Conservation (phyloP, 1,140 invertebrate genomes). For the Coelopa frigida region DNA sequence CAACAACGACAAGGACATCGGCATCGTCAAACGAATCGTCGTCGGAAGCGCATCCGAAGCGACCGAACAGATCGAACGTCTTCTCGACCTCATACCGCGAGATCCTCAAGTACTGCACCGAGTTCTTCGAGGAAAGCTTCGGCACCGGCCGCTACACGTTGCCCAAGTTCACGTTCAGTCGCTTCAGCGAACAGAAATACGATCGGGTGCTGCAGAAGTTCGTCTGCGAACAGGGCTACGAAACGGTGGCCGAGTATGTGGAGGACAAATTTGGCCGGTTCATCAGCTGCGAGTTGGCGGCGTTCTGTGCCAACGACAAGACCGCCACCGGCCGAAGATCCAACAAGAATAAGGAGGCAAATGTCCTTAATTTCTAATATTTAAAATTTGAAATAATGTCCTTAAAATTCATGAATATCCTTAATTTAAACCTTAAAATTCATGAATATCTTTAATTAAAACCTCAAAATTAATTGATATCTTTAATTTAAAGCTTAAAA, state of each 20-base stretch:
- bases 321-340: too few relatives aligned
- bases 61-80: background rate
- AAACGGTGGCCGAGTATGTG: constrained; percentile 23
- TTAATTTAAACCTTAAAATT: too few relatives aligned
- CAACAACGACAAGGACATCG: constrained; percentile 1
- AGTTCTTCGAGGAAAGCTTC: constrained; percentile 27
- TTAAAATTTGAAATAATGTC: too few relatives aligned
- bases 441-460: too few relatives aligned
- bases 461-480: too few relatives aligned
- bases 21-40: background rate
- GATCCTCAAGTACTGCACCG: constrained; percentile 26
- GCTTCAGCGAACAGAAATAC: constrained; percentile 28
- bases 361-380: too few relatives aligned
- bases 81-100: constrained; percentile 20
- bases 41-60: background rate
- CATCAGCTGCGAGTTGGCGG: constrained; percentile 20
- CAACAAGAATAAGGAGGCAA: too few relatives aligned
- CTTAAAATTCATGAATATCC: too few relatives aligned
- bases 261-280: constrained; percentile 31
- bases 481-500: too few relatives aligned
- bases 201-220: constrained; percentile 27
- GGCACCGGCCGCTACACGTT: constrained; percentile 10
- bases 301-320: constrained; percentile 14
- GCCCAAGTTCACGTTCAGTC: constrained; percentile 14
- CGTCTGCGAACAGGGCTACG: constrained; percentile 22